phyloP scores from a whole-genome alignment of 1,140 invertebrate species.

The Trinorchestia longiramus region DNA sequence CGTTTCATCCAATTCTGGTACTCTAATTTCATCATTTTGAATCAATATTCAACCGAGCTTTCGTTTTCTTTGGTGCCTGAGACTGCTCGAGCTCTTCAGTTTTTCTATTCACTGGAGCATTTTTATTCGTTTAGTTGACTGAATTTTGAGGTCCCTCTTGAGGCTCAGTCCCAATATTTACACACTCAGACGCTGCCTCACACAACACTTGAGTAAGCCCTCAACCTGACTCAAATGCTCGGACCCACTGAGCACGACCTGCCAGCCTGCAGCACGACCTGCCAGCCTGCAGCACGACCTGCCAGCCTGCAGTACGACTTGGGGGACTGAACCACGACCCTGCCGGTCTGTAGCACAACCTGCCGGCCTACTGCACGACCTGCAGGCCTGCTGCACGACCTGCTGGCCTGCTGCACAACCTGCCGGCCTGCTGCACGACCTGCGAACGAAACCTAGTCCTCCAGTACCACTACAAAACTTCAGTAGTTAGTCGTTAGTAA shows the following conservation, averaged over 20 bases:
- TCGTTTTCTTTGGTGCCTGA: not conserved
- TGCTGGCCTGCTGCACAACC: too few species aligned
- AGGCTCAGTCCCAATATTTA: not conserved
- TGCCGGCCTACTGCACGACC: too few species aligned
- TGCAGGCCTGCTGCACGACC: too few species aligned
- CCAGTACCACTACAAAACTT: not conserved
- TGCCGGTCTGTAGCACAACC: too few species aligned
- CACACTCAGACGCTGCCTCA: not conserved
- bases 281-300: too few species aligned
- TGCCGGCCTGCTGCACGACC: too few species aligned
- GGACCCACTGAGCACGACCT: not conserved
- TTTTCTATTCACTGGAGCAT: not conserved
- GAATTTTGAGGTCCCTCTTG: not conserved
- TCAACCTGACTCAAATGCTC: not conserved
- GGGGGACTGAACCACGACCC: too few species aligned
- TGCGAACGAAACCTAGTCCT: too few species aligned
- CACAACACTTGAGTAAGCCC: not conserved
- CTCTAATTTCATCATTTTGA: not conserved
- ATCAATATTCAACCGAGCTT: not conserved
- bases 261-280: not conserved
- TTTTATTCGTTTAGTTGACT: slow-evolving; percentile 1
- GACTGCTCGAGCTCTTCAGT: not conserved
- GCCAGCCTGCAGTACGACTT: too few species aligned
- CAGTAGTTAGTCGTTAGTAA: not conserved
- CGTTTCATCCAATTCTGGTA: not conserved